These are phyloP conservation scores for Sphyrna mokarran DNA, from an alignment of 2,113 vertebrate species.

Conservation along the genomic window DNA sequence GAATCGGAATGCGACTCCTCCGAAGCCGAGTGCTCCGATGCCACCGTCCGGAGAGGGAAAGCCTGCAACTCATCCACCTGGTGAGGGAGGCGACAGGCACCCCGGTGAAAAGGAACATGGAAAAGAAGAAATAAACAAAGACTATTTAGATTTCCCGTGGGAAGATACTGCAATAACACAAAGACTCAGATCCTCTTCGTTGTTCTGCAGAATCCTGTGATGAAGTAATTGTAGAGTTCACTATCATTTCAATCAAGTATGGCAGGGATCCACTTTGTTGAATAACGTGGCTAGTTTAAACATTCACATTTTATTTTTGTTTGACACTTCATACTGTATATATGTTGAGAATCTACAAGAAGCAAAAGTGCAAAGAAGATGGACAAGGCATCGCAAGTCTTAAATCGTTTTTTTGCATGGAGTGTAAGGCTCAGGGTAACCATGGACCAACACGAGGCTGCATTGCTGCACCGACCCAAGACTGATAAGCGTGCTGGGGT, in stretches of 20 bases:
- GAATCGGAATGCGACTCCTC: slow-evolving; percentile 91
- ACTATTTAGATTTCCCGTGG: slow-evolving; percentile 43
- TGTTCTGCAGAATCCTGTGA: slow-evolving; percentile 46
- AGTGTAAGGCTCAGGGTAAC: slow-evolving; percentile 11
- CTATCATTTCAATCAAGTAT: slow-evolving; percentile 78
- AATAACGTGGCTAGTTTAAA: slow-evolving; percentile 83
- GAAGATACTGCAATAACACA: slow-evolving; percentile 70
- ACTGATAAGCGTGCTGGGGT: neutral
- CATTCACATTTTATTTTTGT: slow-evolving; percentile 88
- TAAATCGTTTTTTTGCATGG: slow-evolving; percentile 17
- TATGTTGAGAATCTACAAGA: slow-evolving; percentile 58
- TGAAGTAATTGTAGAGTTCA: slow-evolving; percentile 64
- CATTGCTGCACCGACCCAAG: neutral
- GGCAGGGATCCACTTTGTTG: slow-evolving; percentile 90
- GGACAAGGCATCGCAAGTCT: slow-evolving; percentile 13
- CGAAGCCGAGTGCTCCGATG: slow-evolving; percentile 90
- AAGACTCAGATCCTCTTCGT: slow-evolving; percentile 57
- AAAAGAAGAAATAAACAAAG: neutral
- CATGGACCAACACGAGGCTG: neutral
- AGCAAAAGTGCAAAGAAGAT: neutral
- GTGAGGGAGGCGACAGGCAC: slow-evolving; percentile 57
- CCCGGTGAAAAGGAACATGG: neutral
- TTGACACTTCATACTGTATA: slow-evolving; percentile 73
- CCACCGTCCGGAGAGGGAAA: slow-evolving; percentile 90
- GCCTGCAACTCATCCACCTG: slow-evolving; percentile 82